Percentiles rank a stretch among this genome's conserved stretches.
These are phyloP conservation scores for Zelostemma sp. DNA, from an alignment of 1,140 invertebrate genomes.

Conservation along the genomic window DNA sequence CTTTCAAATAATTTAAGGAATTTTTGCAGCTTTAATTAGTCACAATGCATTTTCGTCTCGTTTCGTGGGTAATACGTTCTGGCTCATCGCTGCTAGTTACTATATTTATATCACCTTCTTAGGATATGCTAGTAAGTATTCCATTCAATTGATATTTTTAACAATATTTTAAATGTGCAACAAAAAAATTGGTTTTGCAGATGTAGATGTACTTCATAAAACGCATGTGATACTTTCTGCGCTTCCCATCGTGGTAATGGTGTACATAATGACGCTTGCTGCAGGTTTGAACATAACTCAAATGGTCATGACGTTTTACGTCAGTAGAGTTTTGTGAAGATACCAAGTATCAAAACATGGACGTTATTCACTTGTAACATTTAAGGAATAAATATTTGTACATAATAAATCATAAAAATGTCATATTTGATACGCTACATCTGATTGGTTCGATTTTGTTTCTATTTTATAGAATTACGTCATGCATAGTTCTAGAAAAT, in stretches of 20 bases:
- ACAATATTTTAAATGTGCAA: too few relatives aligned
- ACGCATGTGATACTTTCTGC: constrained; percentile 91
- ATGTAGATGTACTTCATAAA: constrained; percentile 90
- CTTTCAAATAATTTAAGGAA: too few relatives aligned
- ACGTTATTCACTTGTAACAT: too few relatives aligned
- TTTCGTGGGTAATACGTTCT: constrained; percentile 93
- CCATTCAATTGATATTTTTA: constrained; percentile 26
- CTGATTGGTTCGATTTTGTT: too few relatives aligned
- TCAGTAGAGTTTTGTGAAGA: constrained; percentile 73
- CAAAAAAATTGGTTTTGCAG: constrained; percentile 72
- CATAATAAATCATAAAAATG: too few relatives aligned
- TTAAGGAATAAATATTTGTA: too few relatives aligned
- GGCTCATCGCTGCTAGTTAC: constrained; percentile 91
- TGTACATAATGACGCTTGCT: constrained; percentile 85
- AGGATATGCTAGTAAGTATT: constrained; percentile 93
- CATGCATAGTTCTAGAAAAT: too few relatives aligned
- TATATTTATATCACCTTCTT: constrained; percentile 98
- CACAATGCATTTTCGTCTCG: constrained; percentile 82
- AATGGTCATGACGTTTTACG: constrained; percentile 85
- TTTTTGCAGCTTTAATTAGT: constrained; percentile 84
- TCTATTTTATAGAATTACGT: too few relatives aligned
- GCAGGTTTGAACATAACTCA: constrained; percentile 80
- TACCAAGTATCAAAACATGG: neutral
- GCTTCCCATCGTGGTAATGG: constrained; percentile 82
- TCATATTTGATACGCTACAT: too few relatives aligned